Evolutionary conservation across 2,797 vertebrate species (phyloP).

Genomic region (Mycteria americana): DNA sequence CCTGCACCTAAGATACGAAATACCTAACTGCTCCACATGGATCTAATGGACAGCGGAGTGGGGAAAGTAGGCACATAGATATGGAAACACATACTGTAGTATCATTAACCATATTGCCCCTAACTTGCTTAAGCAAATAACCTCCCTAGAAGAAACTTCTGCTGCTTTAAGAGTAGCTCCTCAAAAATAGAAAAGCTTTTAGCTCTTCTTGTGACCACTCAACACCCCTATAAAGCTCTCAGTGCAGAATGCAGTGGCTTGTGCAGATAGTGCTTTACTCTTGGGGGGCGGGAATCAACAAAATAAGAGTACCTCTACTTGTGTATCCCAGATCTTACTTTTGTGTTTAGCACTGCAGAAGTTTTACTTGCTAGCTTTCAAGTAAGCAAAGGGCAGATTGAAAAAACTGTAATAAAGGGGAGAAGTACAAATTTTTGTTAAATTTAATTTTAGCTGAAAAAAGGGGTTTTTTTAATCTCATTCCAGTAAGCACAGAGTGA

Average conservation of each 20-base stretch:
- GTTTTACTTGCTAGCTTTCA: not conserved
- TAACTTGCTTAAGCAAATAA: not conserved
- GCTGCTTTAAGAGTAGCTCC: not conserved
- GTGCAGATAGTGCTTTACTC: not conserved
- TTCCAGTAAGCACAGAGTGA: not conserved
- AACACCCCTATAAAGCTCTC: not conserved
- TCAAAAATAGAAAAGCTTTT: not conserved
- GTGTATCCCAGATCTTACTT: not conserved
- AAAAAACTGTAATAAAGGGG: no score
- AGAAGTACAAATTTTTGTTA: no score
- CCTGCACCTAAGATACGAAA: not conserved
- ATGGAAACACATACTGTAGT: not conserved
- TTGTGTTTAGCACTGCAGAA: not conserved
- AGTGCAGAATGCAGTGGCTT: not conserved
- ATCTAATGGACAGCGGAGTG: rapidly evolving
- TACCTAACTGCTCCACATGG: not conserved
- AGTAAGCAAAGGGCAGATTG: not conserved
- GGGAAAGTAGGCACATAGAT: not conserved
- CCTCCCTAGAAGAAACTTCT: not conserved
- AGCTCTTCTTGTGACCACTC: not conserved
- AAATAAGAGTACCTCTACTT: not conserved
- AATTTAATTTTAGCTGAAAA: no score
- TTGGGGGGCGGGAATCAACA: not conserved
- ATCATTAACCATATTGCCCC: not conserved
- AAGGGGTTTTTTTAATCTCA: not conserved